phyloP scores from a whole-genome alignment of 2,888 invertebrate species.

The Kryphioiulus occultus region DNA sequence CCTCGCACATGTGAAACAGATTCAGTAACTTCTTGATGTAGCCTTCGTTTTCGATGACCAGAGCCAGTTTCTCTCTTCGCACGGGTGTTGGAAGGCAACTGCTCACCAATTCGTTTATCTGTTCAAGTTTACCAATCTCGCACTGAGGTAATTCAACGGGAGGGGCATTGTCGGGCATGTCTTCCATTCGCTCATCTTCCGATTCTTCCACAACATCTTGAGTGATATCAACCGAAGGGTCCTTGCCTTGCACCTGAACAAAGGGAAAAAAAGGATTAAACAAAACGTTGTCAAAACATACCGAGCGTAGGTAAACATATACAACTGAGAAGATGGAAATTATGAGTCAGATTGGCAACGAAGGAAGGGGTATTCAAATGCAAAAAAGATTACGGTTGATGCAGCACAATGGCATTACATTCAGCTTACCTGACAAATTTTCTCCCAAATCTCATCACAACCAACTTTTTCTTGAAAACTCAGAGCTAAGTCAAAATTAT shows the following conservation, averaged over 20 bases:
- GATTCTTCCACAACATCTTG: constrained; percentile 96
- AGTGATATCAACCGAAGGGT: constrained; percentile 97
- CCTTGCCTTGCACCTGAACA: constrained; percentile 92
- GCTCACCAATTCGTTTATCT: constrained; percentile 90
- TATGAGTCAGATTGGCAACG: too few species aligned
- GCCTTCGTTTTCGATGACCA: constrained; percentile 90
- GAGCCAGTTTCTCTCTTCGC: constrained; percentile 92
- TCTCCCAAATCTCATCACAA: constrained; percentile 99
- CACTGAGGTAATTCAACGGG: constrained; percentile 95
- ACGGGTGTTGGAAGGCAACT: constrained; percentile 88
- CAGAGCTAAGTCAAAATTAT: constrained; percentile 97
- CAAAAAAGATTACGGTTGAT: too few species aligned
- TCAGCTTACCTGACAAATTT: constrained; percentile 93
- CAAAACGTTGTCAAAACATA: too few species aligned
- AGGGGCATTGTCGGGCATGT: constrained; percentile 92
- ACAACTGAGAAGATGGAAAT: too few species aligned
- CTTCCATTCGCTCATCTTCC: constrained; percentile 96
- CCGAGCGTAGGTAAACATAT: too few species aligned
- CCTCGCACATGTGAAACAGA: constrained; percentile 96
- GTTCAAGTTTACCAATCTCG: constrained; percentile 90
- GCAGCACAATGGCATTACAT: too few species aligned
- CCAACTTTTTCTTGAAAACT: constrained; percentile 99
- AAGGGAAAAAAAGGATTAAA: neutral
- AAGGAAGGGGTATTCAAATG: too few species aligned
- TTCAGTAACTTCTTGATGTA: constrained; percentile 95